Evolutionary conservation across 2,888 invertebrate species (phyloP).

Genomic region (Hypsopygia costalis): DNA sequence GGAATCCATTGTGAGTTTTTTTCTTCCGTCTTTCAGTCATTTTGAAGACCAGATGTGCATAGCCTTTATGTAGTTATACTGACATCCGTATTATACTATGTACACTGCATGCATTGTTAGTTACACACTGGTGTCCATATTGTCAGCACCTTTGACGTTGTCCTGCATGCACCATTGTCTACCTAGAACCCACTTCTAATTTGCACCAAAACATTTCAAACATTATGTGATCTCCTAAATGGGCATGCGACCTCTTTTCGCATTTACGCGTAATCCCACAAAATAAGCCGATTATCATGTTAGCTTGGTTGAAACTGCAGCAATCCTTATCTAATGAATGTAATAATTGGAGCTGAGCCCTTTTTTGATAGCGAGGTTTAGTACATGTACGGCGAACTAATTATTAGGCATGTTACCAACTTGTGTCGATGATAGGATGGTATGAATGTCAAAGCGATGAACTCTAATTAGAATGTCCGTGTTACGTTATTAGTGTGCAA

Average conservation of each 20-base stretch:
- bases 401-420: conserved; percentile 69
- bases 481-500: conserved; percentile 78
- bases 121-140: conserved; percentile 73
- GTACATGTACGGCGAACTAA: conserved; percentile 57
- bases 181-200: conserved; percentile 78
- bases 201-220: conserved; percentile 71
- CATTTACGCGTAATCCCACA: conserved; percentile 48
- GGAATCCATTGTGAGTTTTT: conserved; percentile 85
- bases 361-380: conserved; percentile 69
- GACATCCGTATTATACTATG: conserved; percentile 71
- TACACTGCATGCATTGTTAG: conserved; percentile 81
- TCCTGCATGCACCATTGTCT: conserved; percentile 77
- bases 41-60: conserved; percentile 68
- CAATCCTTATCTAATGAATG: conserved; percentile 68
- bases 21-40: conserved; percentile 81
- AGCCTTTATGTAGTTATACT: conserved; percentile 52
- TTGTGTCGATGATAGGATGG: conserved; percentile 71
- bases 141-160: conserved; percentile 67
- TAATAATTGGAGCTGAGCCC: conserved; percentile 65
- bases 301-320: conserved; percentile 63
- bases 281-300: conserved; percentile 66
- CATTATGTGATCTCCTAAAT: conserved; percentile 45
- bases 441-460: conserved; percentile 80
- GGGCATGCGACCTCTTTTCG: conserved; percentile 49
- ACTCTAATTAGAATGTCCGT: conserved; percentile 78